phyloP scores from a whole-genome alignment of 2,888 invertebrate genomes.

The Hydrotaea cyrtoneurina region DNA sequence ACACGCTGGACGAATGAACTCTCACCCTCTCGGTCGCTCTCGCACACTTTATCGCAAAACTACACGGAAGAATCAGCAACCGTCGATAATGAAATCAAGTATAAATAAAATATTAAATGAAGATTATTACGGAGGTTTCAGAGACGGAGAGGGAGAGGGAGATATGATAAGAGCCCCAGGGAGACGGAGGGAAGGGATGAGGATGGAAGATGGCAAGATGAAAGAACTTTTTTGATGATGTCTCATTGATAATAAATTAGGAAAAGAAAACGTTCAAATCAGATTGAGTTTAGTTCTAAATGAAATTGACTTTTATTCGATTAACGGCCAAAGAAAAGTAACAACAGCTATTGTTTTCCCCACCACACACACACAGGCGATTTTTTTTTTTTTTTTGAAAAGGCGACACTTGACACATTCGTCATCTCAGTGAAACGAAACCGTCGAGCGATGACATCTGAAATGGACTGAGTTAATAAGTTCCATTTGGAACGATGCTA shows the following conservation, averaged over 20 bases:
- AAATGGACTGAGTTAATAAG: too few species aligned
- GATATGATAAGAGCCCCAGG: neutral
- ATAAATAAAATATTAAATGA: conserved; percentile 66
- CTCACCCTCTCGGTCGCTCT: neutral
- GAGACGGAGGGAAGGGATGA: neutral
- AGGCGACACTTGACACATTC: neutral
- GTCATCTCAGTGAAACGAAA: neutral
- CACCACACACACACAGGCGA: neutral
- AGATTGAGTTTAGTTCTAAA: conserved; percentile 31
- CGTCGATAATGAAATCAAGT: conserved; percentile 64
- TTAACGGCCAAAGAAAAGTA: neutral
- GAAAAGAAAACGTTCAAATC: conserved; percentile 32
- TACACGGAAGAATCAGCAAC: conserved; percentile 32
- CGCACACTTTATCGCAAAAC: neutral
- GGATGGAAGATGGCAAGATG: neutral
- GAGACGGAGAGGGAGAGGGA: too few species aligned
- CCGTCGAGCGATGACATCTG: neutral
- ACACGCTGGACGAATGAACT: neutral
- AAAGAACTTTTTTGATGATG: conserved; percentile 47
- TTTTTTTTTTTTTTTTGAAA: too few species aligned
- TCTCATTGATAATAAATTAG: conserved; percentile 37
- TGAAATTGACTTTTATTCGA: conserved; percentile 35
- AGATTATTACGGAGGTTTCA: conserved; percentile 59
- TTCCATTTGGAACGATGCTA: too few species aligned
- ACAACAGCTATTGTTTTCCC: neutral